Evolutionary conservation across 2,113 vertebrate genomes (phyloP), one percentile per base, ranked within the genome.

Genomic region (Siniperca knerii): DNA sequence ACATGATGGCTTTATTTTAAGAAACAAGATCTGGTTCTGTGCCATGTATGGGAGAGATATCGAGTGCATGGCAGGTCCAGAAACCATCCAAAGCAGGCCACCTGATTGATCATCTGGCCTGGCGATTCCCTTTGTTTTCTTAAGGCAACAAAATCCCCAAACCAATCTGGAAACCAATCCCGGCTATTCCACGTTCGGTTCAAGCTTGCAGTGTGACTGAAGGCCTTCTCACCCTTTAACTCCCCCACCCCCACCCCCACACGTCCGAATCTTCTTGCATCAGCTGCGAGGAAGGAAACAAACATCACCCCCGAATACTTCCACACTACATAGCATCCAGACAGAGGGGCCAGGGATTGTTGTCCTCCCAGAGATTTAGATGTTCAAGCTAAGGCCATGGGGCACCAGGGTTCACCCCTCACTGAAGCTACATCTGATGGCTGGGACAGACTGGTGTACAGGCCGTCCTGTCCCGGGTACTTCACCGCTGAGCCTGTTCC

Each of bases 351-450:
- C 1, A 78, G 88, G 79, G 72, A 33, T 77, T 81, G 89, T 79
- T 83, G 90, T 92, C 92, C 89, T 89, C 29, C 84, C 78, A 40
- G 29, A 85, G 76, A 73, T 73, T 0, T 13, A 55, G 1, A 2
- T 20, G 79, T 94, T 99, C 96, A 99, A 54, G 98, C 98, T 93
- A 98, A 96, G 82, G 97, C 97, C 94, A 99, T 96, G 44, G 97
- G 97, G 84, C 98, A 99, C 98, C 98, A 99, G 68, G 97, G 95
- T 94, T 99, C 98, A 82, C 97, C 97, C 89, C 98, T 94, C 85
- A 98, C 97, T 0, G 97, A 97, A 4, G 97, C 95, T 90, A 98
- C 97, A 87, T 99, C 98, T 0, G 97, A 94, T 0, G 96, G 90
- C 48, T 98, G 97, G 91, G 96, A 96, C 94, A 99, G 90, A 84